Evolutionary conservation across 1,140 invertebrate genomes (phyloP).

Genomic region (Gryllus bimaculatus): DNA sequence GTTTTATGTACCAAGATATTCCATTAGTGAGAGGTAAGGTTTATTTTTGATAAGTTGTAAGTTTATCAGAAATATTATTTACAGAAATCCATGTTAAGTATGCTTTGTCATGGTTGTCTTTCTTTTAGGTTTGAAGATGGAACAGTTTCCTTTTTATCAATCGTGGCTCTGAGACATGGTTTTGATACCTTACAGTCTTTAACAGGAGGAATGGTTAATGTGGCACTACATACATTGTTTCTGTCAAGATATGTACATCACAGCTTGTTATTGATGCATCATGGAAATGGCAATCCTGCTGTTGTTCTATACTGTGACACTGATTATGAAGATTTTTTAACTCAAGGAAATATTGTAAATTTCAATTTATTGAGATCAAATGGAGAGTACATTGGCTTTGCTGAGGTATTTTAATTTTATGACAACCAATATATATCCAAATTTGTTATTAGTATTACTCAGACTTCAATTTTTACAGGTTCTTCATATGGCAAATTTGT

Average conservation of each 20-base stretch:
- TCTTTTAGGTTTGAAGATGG: constrained; percentile 85
- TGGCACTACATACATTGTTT: constrained; percentile 64
- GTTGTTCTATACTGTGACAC: constrained; percentile 64
- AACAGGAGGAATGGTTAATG: constrained; percentile 52
- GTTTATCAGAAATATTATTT: constrained; percentile 10
- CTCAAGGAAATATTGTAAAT: constrained; percentile 78
- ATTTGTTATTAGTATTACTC: constrained; percentile 10
- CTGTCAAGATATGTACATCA: constrained; percentile 65
- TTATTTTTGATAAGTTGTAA: constrained; percentile 6
- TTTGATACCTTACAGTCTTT: constrained; percentile 57
- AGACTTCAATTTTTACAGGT: constrained; percentile 48
- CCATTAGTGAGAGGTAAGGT: constrained; percentile 58
- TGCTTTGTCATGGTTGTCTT: constrained; percentile 10
- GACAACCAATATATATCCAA: constrained; percentile 17
- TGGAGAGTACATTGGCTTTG: constrained; percentile 76
- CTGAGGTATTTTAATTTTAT: constrained; percentile 50
- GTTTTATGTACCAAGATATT: constrained; percentile 55
- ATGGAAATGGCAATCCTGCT: constrained; percentile 63
- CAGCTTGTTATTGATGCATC: constrained; percentile 50
- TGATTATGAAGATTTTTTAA: constrained; percentile 47
- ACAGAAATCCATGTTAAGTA: not conserved
- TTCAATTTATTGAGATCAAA: constrained; percentile 76
- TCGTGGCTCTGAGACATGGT: constrained; percentile 70
- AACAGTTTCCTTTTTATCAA: constrained; percentile 78
- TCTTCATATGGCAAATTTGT: constrained; percentile 75